A percentile compares a stretch with the other conserved stretches of the same genome.
phyloP scores from a whole-genome alignment of 2,888 invertebrate genomes.

The Heliconius erato region DNA sequence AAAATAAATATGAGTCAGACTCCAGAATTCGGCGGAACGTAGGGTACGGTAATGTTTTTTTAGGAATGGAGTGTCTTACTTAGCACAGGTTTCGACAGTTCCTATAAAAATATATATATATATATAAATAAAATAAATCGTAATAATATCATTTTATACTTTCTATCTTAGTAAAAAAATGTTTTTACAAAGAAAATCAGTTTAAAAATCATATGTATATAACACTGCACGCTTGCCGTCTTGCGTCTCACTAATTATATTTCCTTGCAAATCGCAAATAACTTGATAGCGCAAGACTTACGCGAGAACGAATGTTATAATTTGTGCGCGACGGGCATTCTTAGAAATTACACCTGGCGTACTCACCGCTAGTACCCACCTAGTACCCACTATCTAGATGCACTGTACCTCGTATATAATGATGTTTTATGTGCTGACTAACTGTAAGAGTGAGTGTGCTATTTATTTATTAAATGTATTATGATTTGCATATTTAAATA shows the following conservation, averaged over 20 bases:
- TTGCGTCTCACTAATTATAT: conserved; percentile 30
- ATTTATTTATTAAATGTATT: neutral
- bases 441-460: conserved; percentile 5
- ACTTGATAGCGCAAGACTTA: conserved; percentile 42
- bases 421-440: conserved; percentile 22
- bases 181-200: neutral
- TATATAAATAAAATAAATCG: neutral
- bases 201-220: neutral
- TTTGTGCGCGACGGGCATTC: conserved; percentile 40
- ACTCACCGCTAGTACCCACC: no score
- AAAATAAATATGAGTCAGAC: neutral
- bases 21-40: no score
- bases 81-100: no score
- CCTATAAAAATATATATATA: no score
- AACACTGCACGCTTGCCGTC: neutral
- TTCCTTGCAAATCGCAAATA: conserved; percentile 37
- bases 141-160: neutral
- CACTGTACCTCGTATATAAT: conserved; percentile 27
- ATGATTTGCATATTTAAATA: neutral
- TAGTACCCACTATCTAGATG: conserved; percentile 27
- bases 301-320: conserved; percentile 37
- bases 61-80: no score
- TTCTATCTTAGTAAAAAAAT: neutral
- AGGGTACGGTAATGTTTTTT: no score
- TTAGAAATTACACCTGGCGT: conserved; percentile 40